phyloP scores from a whole-genome alignment of 2,797 vertebrate species.

The Hemitrygon akajei region DNA sequence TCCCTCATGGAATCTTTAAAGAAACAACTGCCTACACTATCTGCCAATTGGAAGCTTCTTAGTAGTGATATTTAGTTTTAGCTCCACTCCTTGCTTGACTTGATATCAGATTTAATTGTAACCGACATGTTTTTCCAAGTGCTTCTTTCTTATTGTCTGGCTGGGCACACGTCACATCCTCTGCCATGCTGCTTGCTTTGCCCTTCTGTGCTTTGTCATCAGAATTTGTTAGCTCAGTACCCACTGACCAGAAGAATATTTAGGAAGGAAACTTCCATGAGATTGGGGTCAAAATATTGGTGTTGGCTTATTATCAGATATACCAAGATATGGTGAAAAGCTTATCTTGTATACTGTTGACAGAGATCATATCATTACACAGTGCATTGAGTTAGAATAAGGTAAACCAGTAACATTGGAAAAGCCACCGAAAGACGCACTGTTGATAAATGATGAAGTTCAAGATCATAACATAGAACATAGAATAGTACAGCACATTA shows the following conservation, averaged over 20 bases:
- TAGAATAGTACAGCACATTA: too few species aligned
- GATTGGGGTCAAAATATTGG: not conserved
- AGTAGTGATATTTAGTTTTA: not conserved
- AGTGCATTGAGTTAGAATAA: too few species aligned
- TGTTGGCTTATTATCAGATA: too few species aligned
- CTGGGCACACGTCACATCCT: not conserved
- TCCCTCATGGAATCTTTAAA: not conserved
- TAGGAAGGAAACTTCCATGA: not conserved
- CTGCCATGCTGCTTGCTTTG: not conserved
- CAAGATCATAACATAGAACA: too few species aligned
- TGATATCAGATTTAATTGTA: conserved; percentile 23
- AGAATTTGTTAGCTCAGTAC: not conserved
- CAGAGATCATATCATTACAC: too few species aligned
- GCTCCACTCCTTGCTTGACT: not conserved
- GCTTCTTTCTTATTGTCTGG: not conserved
- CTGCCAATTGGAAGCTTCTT: not conserved
- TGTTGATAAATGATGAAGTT: too few species aligned
- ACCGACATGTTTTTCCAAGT: not conserved
- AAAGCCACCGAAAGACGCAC: too few species aligned
- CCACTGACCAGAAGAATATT: conserved; percentile 1
- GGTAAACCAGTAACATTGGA: too few species aligned
- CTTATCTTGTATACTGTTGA: too few species aligned
- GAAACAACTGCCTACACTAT: not conserved
- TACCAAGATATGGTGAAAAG: too few species aligned
- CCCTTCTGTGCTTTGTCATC: not conserved